Evolutionary conservation across 2,113 vertebrate genomes (phyloP).

Genomic region (Arizona elegans): DNA sequence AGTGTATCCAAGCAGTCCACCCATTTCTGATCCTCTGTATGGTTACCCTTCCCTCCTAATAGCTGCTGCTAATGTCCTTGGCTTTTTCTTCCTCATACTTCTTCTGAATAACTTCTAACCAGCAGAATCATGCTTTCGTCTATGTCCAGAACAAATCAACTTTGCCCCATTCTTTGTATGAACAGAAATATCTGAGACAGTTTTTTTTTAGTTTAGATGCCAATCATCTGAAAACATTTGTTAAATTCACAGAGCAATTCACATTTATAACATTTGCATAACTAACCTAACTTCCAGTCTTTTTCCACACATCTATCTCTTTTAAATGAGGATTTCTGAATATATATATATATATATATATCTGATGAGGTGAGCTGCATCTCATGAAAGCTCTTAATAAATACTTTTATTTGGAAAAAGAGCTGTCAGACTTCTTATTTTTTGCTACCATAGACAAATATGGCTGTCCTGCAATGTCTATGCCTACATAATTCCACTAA

Average conservation of each 20-base stretch:
- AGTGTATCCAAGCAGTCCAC: background rate
- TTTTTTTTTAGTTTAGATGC: background rate
- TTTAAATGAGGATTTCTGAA: background rate
- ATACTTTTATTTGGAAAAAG: background rate
- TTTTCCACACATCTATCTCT: background rate
- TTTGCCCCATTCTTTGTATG: background rate
- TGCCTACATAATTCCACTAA: background rate
- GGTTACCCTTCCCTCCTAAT: background rate
- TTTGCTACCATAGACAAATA: background rate
- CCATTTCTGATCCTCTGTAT: background rate
- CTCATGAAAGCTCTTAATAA: background rate
- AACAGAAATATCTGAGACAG: background rate
- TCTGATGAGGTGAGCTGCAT: background rate
- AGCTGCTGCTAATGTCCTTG: background rate
- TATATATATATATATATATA: no score
- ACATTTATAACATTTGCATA: background rate
- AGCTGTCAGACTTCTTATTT: background rate
- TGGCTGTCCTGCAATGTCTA: background rate
- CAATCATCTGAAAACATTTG: background rate
- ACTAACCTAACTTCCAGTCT: background rate
- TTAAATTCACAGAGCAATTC: background rate
- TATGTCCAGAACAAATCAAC: background rate
- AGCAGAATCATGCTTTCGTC: background rate
- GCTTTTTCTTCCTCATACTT: background rate
- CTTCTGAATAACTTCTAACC: background rate